Conservation (phyloP, 2,888 invertebrate genomes). For the Chalcis sispes region DNA sequence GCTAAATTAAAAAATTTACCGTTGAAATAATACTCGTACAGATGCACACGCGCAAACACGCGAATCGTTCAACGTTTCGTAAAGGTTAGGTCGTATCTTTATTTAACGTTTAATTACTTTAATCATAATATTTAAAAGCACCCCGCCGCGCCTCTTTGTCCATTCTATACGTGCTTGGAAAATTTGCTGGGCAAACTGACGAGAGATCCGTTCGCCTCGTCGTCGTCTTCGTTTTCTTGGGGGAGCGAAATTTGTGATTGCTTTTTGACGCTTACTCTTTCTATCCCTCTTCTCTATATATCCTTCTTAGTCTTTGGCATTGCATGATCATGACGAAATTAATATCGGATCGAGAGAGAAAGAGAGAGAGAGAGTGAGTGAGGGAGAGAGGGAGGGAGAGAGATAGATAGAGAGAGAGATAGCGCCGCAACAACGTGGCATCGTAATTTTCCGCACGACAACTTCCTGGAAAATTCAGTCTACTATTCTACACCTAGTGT, state of each 20-base stretch:
- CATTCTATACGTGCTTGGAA: slow-evolving; percentile 15
- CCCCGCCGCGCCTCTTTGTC: slow-evolving; percentile 11
- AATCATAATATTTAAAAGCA: no score
- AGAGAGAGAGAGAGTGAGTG: no score
- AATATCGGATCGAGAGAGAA: slow-evolving; percentile 18
- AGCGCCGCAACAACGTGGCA: neutral
- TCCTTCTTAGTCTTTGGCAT: neutral
- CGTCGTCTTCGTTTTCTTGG: neutral
- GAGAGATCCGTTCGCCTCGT: neutral
- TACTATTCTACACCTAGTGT: neutral
- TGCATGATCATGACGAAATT: slow-evolving; percentile 25
- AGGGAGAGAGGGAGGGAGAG: no score
- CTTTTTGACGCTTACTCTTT: slow-evolving; percentile 17
- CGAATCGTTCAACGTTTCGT: no score
- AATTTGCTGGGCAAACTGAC: neutral
- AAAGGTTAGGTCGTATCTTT: no score
- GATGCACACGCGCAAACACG: no score
- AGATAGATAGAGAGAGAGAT: no score
- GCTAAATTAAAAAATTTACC: no score
- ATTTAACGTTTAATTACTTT: no score
- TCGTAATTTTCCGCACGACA: slow-evolving; percentile 26
- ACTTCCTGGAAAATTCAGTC: slow-evolving; percentile 27
- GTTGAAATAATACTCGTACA: no score
- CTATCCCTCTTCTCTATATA: no score
- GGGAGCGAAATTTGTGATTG: slow-evolving; percentile 27